Base-by-base conservation (phyloP, 1,140 invertebrate genomes). In the Episyrphus balteatus region DNA sequence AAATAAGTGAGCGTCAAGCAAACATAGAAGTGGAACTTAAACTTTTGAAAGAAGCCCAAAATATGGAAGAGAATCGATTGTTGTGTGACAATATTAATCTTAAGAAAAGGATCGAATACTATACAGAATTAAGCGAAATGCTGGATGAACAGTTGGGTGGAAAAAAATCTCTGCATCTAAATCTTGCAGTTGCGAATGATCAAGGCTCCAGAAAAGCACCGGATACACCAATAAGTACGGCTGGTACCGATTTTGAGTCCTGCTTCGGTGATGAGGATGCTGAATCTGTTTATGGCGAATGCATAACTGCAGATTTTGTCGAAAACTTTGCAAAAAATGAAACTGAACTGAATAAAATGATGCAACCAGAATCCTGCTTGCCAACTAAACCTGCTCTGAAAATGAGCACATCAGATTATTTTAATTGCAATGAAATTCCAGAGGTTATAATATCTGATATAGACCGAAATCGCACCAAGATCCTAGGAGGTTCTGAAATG, bases 11-110 rank as follows among this genome's bases (percentile, higher is more conserved):
- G 13, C 45, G 56, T n/a, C 50, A 51, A 0, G 36, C 30, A 13
- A 50, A 60, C 34, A 46, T 68, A 1, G 48, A 52, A 2, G 2
- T 38, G 7, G 65, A 66, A 14, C 10, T 62, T 5, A 45, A 44
- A 6, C 49, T 51, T 31, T 31, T 49, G 7, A 18, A 21, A 3
- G 52, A 62, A 13, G 48, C 49, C 6, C 51, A 61, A 10, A 43
- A 55, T 5, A 2, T 57, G 17, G 58, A 67, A 33, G 50, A 58
- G 11, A 32, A 40, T 8, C 53, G 39, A 5, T 40, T 61, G 39
- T 12, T n/a, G 11, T 51, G 12, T 3, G 52, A 56, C 34, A 56
- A 56, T 53, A 52, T 48, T 7, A 49, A 52, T 43, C 17, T 54
- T 8, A 40, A 50, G 15, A 52, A 52, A 48, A 49, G 48, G 21